Base-by-base conservation (phyloP, 2,113 vertebrate species). In the Speoplatyrhinus poulsoni region DNA sequence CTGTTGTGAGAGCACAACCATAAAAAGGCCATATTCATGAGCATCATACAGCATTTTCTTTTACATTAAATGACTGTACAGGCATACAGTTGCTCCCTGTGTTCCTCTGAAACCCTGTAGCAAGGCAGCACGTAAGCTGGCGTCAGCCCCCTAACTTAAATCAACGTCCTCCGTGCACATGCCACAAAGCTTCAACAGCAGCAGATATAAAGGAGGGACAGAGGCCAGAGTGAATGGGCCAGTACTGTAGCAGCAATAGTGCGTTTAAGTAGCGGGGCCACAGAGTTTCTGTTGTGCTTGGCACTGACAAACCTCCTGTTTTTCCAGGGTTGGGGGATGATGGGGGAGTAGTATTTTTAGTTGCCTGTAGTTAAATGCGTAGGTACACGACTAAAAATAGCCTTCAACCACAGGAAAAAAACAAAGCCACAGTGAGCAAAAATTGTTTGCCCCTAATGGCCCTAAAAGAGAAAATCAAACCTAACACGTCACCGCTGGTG, bases 351-450 rank as follows among this genome's bases (percentile, higher is more conserved):
- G 76, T 92, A 92, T 93, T 93, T 93, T 92, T 86, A 88, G 91
- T 79, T 82, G 63, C 79, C 81, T 65, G 82, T 63, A 87, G 89
- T 87, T 91, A 90, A 90, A 90, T 84, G 82, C 80, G 86, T 85
- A 91, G 85, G 87, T 88, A 77, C 82, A 26, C 0, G 1, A 16
- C 90, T 93, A 93, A 89, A 90, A 91, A 93, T 93, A 93, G 85
- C 48, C 19, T 41, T 0, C 60, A 64, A 73, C 86, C 84, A 79
- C 81, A 88, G 91, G 91, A 93, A 92, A 92, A 26, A 91, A 77
- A 65, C 88, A 80, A 90, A 88, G 83, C 71, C 78, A 52, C 72
- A 81, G 74, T n/a, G 78, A 80, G 77, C 81, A 86, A 88, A 92
- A 91, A 83, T 63, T 79, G 75, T 80, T 84, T 88, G 79, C 80